Conservation (phyloP, 2,888 invertebrate species). For the Caenorhabditis afra region DNA sequence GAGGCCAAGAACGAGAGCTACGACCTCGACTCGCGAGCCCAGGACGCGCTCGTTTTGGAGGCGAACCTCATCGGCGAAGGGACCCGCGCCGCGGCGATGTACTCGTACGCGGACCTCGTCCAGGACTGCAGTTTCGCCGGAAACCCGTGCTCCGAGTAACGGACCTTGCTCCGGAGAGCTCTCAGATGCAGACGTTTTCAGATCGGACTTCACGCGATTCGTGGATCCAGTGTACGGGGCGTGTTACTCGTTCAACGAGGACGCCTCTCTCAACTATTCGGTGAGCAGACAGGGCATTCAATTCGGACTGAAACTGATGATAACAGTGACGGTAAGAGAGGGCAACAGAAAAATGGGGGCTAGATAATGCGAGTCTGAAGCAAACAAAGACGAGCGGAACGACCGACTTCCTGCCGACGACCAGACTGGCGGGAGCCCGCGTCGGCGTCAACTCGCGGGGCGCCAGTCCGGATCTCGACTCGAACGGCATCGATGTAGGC, state of each 20-base stretch:
- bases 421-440: conserved; percentile 57
- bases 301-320: conserved; percentile 64
- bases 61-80: conserved; percentile 47
- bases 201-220: conserved; percentile 61
- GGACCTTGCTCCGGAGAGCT: background rate
- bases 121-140: conserved; percentile 69
- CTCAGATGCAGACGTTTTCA: too few relatives aligned
- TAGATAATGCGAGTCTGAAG: conserved; percentile 29
- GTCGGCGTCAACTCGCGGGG: conserved; percentile 53
- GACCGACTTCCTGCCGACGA: conserved; percentile 62
- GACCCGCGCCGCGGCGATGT: conserved; percentile 48
- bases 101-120: conserved; percentile 62
- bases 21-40: conserved; percentile 50
- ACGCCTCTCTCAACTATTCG: conserved; percentile 52
- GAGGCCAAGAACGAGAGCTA: conserved; percentile 44
- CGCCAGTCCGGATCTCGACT: conserved; percentile 54
- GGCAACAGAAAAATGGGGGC: background rate
- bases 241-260: conserved; percentile 69
- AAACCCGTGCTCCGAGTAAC: conserved; percentile 49
- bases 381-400: conserved; percentile 50
- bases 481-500: conserved; percentile 64
- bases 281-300: conserved; percentile 66
- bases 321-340: conserved; percentile 58
- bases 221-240: conserved; percentile 69
- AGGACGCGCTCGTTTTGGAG: conserved; percentile 57